Percentiles rank a stretch among this genome's conserved stretches.
phyloP scores from a whole-genome alignment of 37 sponge, comb jelly and placozoan species.

The Ephydatia muelleri region DNA sequence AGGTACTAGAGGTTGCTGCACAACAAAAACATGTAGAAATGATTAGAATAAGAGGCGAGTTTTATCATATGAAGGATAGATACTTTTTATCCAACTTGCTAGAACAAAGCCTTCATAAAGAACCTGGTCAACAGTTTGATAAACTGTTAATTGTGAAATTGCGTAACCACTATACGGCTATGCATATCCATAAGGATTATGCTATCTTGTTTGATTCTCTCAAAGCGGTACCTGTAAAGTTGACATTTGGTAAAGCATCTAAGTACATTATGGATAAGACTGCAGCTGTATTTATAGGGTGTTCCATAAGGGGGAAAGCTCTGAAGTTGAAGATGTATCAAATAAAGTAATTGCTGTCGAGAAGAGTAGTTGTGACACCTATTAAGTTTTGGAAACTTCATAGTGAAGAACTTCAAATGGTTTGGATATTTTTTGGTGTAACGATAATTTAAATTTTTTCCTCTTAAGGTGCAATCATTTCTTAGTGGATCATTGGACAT shows the following conservation, averaged over 20 bases:
- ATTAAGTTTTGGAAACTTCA: not conserved
- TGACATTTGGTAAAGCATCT: not conserved
- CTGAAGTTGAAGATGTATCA: not conserved
- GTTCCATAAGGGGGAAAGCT: not conserved
- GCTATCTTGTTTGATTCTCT: not conserved
- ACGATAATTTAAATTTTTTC: not conserved
- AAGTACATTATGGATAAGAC: not conserved
- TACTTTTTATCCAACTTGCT: not conserved
- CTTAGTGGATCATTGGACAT: not conserved
- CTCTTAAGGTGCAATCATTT: not conserved
- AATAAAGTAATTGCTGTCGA: not conserved
- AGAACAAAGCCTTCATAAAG: not conserved
- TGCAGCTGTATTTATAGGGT: not conserved
- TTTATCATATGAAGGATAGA: not conserved
- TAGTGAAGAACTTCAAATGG: slow-evolving; percentile 1
- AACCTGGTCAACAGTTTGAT: not conserved
- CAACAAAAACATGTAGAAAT: not conserved
- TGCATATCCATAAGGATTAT: not conserved
- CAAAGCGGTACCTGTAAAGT: not conserved
- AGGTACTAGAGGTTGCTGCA: slow-evolving; percentile 1
- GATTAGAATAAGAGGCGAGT: not conserved
- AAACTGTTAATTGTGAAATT: not conserved
- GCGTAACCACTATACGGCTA: not conserved
- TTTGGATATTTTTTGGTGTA: not conserved
- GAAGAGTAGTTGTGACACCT: not conserved